Percentiles rank a stretch among this genome's conserved stretches.
phyloP scores from a whole-genome alignment of 2,888 invertebrate species.

The Drosophila mercatorum region DNA sequence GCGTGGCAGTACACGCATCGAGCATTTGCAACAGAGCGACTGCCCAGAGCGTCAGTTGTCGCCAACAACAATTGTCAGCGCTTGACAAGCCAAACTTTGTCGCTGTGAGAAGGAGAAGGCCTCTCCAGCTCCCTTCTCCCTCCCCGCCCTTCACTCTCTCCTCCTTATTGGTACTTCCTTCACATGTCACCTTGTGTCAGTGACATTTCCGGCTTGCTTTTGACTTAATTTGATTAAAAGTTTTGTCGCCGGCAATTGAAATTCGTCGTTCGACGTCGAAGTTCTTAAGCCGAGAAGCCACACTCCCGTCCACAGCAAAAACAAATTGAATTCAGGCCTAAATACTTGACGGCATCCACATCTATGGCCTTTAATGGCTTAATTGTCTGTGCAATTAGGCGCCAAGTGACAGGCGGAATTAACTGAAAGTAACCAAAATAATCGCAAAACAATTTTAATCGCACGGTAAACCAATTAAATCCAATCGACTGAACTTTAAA shows the following conservation, averaged over 20 bases:
- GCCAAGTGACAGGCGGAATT: constrained; percentile 41
- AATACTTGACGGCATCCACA: constrained; percentile 22
- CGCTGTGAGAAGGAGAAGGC: constrained; percentile 1
- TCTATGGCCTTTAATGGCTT: constrained; percentile 58
- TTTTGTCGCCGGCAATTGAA: constrained; percentile 54
- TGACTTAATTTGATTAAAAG: constrained; percentile 79
- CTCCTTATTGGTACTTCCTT: background rate
- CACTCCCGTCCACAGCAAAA: constrained; percentile 13
- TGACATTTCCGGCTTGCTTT: constrained; percentile 65
- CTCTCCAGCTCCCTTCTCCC: background rate
- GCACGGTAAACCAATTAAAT: constrained; percentile 14
- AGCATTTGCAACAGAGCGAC: constrained; percentile 25
- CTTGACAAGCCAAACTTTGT: constrained; percentile 66
- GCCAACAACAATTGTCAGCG: constrained; percentile 61
- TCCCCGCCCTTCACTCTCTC: background rate
- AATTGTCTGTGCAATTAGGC: constrained; percentile 70
- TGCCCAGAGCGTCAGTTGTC: constrained; percentile 65
- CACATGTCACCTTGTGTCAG: constrained; percentile 73
- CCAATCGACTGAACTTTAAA: constrained; percentile 21
- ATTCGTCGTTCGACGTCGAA: constrained; percentile 32
- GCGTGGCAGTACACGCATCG: constrained; percentile 22
- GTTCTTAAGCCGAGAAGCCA: constrained; percentile 14
- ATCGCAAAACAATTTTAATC: constrained; percentile 33
- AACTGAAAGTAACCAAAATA: constrained; percentile 26
- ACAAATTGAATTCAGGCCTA: constrained; percentile 51